A percentile compares a stretch with the other conserved stretches of the same genome.
phyloP scores from a whole-genome alignment of 2,888 invertebrate genomes.

The Acrocyrtus sp. region DNA sequence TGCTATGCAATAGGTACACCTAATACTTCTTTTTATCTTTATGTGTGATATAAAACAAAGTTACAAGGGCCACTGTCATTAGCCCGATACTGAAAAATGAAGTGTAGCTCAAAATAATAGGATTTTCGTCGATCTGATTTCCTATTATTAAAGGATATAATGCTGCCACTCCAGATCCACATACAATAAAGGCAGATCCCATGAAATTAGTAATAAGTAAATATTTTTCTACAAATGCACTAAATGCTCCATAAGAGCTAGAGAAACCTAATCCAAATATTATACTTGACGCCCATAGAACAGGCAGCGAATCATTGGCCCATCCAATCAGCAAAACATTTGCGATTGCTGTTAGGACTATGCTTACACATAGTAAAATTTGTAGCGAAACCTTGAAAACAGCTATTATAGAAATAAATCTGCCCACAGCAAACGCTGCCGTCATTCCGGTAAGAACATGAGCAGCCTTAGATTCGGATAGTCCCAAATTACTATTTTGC shows the following conservation, averaged over 20 bases:
- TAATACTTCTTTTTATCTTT: slow-evolving; percentile 25
- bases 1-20: too few species aligned
- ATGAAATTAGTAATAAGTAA: slow-evolving; percentile 37
- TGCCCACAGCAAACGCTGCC: slow-evolving; percentile 45
- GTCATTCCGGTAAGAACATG: slow-evolving; percentile 49
- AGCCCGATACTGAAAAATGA: slow-evolving; percentile 20
- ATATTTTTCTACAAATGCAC: slow-evolving; percentile 31
- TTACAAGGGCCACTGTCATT: slow-evolving; percentile 1
- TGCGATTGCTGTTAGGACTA: slow-evolving; percentile 10
- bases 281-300: slow-evolving; percentile 25
- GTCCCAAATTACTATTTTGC: slow-evolving; percentile 41
- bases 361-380: slow-evolving; percentile 34
- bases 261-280: slow-evolving; percentile 42
- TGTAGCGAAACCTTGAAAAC: slow-evolving; percentile 29
- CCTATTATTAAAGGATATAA: slow-evolving; percentile 24
- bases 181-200: slow-evolving; percentile 20
- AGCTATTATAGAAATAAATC: slow-evolving; percentile 36
- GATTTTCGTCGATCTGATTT: slow-evolving; percentile 29
- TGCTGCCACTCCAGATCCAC: slow-evolving; percentile 3
- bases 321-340: slow-evolving; percentile 25
- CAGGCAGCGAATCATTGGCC: slow-evolving; percentile 3
- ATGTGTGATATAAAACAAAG: slow-evolving; percentile 17
- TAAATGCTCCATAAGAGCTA: slow-evolving; percentile 18
- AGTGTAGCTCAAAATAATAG: slow-evolving; percentile 25
- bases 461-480: slow-evolving; percentile 44